Base-by-base conservation (phyloP, 2,113 vertebrate genomes). In the Neogobius melanostomus region DNA sequence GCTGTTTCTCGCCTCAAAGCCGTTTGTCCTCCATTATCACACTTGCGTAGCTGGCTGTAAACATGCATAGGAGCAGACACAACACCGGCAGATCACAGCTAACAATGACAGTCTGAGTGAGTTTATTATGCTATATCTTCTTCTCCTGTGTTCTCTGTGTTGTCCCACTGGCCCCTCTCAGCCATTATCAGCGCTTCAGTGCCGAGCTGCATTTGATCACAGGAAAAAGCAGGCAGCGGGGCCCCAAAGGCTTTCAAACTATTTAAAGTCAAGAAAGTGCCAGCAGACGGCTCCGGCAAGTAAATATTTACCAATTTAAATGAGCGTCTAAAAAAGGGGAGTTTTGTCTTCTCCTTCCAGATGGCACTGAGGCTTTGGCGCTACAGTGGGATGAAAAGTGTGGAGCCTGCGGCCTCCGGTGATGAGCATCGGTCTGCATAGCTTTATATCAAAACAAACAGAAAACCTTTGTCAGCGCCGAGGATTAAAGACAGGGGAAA, bases 221-320 rank as follows among this genome's bases (percentile, higher is more conserved):
- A 68, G 67, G 28, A 80, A 65, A 83, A 79, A 85, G 70, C 28
- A 68, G 82, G 77, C 68, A 82, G 68, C 51, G 8, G 65, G 78
- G 72, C 69, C 79, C 73, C 75, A 69, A 21, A 73, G 74, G 77
- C 80, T 83, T 77, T 80, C 71, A 67, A 80, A 74, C 64, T 76
- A 61, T 81, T 85, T 72, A 82, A 87, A 48, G 62, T 80, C 65
- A 64, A 6, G 50, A 65, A 67, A 6, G 51, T 56, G 64, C 75
- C 85, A 61, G 15, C 77, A 2, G 84, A 89, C 78, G 83, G 77
- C 74, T 81, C 67, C 66, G 68, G 73, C 46, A 50, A 81, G 87
- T 88, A 89, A 90, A 90, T 88, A 89, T 91, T 90, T 88, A 87
- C 88, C 83, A 88, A 89, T 88, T 90, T 85, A 89, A 89, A 84